Base-by-base conservation (phyloP, 2,888 invertebrate genomes). In the Scrobipalpa atriplicella region DNA sequence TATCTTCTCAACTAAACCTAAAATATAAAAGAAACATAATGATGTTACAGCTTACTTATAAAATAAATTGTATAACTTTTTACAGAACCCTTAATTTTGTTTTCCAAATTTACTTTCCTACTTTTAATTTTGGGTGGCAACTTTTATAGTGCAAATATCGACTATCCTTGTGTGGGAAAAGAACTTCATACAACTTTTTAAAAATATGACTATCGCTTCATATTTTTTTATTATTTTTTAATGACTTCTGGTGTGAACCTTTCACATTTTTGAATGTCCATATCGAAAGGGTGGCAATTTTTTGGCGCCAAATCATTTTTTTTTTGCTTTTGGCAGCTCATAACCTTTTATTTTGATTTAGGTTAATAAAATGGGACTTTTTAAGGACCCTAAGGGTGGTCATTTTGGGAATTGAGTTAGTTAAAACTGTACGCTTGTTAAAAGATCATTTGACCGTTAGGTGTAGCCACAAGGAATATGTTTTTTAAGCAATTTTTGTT, bases 261-360 rank as follows among this genome's bases (percentile, higher is more conserved):
- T n/a, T 52, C 58, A 16, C 29, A 64, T n/a, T 38, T 38, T 66
- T 29, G 61, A 65, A 52, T 64, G 60, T 43, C 67, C 66, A 51
- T 67, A 60, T 21, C 67, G 38, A 69, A 69, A 69, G 65, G 65
- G 67, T 67, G 67, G 58, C 38, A 60, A 64, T 52, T 60, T 47
- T 62, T 67, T 67, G 69, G 69, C 69, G 69, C 69, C 69, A 51
- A 60, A 65, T 66, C 62, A 51, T 65, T 13, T 61, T 62, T 58
- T 67, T 63, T 62, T 39, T 64, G 36, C 63, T 65, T 67, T 65
- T 61, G 64, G 62, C 54, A 56, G 66, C 29, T 62, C 29, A n/a
- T 51, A 47, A 62, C 51, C 19, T 29, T 67, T 67, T 64, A 64
- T 64, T 64, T 62, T 67, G 51, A 64, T 67, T 64, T 64, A 64